Conservation (phyloP, 2,888 invertebrate genomes). For the Sphecodes monilicornis region DNA sequence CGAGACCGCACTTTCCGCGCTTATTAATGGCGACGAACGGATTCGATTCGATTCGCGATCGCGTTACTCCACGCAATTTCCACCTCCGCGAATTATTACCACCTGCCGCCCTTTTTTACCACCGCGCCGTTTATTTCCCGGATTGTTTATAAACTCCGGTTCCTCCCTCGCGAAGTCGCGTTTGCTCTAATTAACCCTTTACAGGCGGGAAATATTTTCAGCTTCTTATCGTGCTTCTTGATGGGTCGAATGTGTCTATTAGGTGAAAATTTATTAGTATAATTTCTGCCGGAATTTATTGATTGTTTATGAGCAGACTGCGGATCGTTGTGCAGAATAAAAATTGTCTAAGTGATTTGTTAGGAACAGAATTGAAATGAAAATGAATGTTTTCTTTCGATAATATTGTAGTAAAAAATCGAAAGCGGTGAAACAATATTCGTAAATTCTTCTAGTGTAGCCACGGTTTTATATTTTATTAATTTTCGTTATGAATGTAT, state of each 20-base stretch:
- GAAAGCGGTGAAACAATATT: too few species aligned
- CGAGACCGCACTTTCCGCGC: slow-evolving; percentile 58
- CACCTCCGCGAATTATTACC: slow-evolving; percentile 20
- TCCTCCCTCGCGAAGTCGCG: background rate
- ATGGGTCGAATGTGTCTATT: background rate
- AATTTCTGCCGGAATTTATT: background rate
- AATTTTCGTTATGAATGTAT: too few species aligned
- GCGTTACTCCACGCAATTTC: slow-evolving; percentile 17
- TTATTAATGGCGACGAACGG: slow-evolving; percentile 67
- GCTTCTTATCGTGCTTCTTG: background rate
- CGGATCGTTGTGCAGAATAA: background rate
- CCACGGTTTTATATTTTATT: too few species aligned
- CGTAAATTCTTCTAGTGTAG: too few species aligned
- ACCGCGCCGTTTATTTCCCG: background rate
- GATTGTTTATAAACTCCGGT: slow-evolving; percentile 1
- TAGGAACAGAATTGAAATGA: too few species aligned
- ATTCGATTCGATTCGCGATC: slow-evolving; percentile 51
- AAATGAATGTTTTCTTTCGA: too few species aligned
- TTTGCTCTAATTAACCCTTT: background rate
- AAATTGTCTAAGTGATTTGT: too few species aligned
- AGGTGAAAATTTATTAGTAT: background rate
- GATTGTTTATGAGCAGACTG: background rate
- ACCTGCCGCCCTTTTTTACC: background rate
- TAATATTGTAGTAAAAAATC: too few species aligned
- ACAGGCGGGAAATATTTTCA: background rate